Conservation (phyloP, 2,797 vertebrate species). For the Lacerta agilis region DNA sequence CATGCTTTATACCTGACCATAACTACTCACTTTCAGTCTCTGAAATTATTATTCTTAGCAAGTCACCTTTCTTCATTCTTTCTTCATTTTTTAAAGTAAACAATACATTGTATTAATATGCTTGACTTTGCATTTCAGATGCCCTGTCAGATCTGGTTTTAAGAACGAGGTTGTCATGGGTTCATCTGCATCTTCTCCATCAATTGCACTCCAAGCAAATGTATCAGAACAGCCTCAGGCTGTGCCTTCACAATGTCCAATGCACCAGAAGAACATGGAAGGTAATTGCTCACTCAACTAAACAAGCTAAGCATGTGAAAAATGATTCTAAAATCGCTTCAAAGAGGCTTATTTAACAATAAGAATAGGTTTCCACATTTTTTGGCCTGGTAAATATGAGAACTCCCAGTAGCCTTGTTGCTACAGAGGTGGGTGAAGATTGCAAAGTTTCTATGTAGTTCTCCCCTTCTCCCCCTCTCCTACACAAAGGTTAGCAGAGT, state of each 20-base stretch:
- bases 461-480: too few relatives aligned
- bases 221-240: slow-evolving; percentile 22
- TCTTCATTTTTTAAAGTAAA: background rate
- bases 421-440: background rate
- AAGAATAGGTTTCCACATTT: background rate
- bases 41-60: background rate
- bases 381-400: background rate
- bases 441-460: background rate
- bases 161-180: slow-evolving; percentile 78
- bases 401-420: background rate
- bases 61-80: background rate
- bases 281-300: slow-evolving; percentile 55
- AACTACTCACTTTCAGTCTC: too few relatives aligned
- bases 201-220: slow-evolving; percentile 65
- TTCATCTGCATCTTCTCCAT: slow-evolving; percentile 76
- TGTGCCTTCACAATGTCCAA: slow-evolving; percentile 81
- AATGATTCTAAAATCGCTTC: background rate
- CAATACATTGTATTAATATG: background rate
- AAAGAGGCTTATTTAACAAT: background rate
- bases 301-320: fast-evolving
- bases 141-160: background rate
- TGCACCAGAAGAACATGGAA: slow-evolving; percentile 78
- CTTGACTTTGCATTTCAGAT: background rate
- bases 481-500: background rate
- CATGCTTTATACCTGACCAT: too few relatives aligned